phyloP scores from a whole-genome alignment of 2,113 vertebrate species.

The Sisor rabdophorus region DNA sequence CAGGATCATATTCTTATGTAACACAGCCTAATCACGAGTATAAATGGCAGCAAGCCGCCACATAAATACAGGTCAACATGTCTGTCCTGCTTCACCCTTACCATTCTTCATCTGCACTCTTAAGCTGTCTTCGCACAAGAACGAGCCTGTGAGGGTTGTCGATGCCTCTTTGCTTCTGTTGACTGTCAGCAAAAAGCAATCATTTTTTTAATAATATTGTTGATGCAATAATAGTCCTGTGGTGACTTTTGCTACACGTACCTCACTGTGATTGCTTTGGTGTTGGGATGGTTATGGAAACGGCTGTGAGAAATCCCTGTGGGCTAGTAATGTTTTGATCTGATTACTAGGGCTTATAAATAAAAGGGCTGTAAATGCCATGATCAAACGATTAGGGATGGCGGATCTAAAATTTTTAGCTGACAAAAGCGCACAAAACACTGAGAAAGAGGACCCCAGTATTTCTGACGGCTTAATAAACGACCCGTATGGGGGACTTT shows the following conservation, averaged over 20 bases:
- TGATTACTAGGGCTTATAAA: neutral
- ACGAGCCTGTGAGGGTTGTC: neutral
- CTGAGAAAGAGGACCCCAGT: too few relatives aligned
- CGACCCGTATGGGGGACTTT: too few relatives aligned
- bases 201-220: neutral
- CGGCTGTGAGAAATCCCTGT: neutral
- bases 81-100: neutral
- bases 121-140: neutral
- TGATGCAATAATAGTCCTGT: neutral
- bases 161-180: neutral
- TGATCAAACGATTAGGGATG: neutral
- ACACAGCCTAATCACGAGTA: neutral
- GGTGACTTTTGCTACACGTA: neutral
- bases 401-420: too few relatives aligned
- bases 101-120: neutral
- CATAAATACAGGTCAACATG: slow-evolving; percentile 4
- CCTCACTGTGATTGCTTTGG: neutral
- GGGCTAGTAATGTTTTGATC: slow-evolving; percentile 19
- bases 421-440: too few relatives aligned
- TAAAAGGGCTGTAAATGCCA: neutral
- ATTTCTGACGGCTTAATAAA: too few relatives aligned
- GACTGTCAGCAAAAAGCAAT: neutral
- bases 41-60: neutral
- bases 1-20: neutral
- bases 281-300: slow-evolving; percentile 6